Percentiles rank a stretch among this genome's conserved stretches.
Conservation (phyloP, 1,140 invertebrate genomes). For the Akabosia matsudoensis region DNA sequence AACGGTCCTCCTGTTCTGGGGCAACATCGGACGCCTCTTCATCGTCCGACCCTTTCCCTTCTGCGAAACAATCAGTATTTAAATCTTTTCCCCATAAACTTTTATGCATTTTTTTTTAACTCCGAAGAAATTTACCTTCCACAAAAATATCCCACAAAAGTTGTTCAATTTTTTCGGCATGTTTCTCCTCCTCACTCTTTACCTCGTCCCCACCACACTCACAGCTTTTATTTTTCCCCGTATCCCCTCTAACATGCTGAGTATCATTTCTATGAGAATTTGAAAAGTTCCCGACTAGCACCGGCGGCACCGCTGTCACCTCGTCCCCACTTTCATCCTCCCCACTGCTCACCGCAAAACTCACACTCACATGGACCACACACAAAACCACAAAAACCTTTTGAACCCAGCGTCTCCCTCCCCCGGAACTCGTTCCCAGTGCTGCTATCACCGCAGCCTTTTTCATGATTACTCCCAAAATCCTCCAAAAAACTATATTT, state of each 20-base stretch:
- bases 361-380: background rate
- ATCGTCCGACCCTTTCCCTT: background rate
- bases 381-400: background rate
- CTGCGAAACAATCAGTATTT: too few species aligned
- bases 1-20: too few species aligned
- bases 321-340: background rate
- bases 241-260: background rate
- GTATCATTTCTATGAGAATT: background rate
- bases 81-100: too few species aligned
- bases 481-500: too few species aligned
- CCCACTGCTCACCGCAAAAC: background rate
- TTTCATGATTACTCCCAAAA: too few species aligned
- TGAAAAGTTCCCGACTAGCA: background rate
- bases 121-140: too few species aligned
- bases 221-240: background rate
- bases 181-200: too few species aligned
- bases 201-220: background rate
- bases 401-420: too few species aligned
- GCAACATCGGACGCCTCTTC: too few species aligned
- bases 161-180: background rate
- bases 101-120: background rate
- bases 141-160: conserved; percentile 1
- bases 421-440: too few species aligned
- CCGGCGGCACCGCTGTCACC: background rate
- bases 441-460: background rate